Conservation (phyloP, 2,888 invertebrate genomes). For the Cyaniris semiargus region DNA sequence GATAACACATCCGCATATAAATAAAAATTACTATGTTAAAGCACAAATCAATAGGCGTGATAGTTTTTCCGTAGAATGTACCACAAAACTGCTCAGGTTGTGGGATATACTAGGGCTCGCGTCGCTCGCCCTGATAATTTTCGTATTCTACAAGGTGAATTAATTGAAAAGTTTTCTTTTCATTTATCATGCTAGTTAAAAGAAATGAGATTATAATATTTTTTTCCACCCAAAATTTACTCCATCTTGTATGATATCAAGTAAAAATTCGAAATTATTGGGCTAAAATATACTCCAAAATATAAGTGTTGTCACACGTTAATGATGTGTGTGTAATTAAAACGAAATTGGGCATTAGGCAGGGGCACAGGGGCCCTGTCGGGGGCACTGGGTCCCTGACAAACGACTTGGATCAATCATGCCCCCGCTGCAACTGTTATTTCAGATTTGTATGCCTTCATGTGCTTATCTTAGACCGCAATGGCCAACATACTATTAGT, state of each 20-base stretch:
- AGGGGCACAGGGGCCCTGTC: constrained; percentile 13
- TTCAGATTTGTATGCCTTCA: constrained; percentile 15
- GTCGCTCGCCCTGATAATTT: no score
- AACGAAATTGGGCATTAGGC: constrained; percentile 61
- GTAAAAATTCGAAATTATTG: not conserved
- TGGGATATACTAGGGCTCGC: no score
- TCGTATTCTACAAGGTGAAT: no score
- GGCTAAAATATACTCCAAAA: not conserved
- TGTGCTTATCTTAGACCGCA: constrained; percentile 15
- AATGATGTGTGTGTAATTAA: constrained; percentile 57
- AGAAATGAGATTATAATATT: not conserved
- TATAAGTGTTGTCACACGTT: constrained; percentile 50
- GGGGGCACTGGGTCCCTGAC: constrained; percentile 41
- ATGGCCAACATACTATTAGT: not conserved
- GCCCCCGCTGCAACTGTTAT: constrained; percentile 44
- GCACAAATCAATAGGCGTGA: no score
- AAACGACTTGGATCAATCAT: constrained; percentile 72
- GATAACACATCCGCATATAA: no score
- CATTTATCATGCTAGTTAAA: not conserved
- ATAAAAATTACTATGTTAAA: no score
- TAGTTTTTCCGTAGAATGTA: no score
- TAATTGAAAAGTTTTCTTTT: no score
- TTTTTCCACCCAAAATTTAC: not conserved
- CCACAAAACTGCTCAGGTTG: no score
- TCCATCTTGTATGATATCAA: not conserved